Evolutionary conservation across 2,888 invertebrate species (phyloP).

Genomic region (Tupiocoris notatus): DNA sequence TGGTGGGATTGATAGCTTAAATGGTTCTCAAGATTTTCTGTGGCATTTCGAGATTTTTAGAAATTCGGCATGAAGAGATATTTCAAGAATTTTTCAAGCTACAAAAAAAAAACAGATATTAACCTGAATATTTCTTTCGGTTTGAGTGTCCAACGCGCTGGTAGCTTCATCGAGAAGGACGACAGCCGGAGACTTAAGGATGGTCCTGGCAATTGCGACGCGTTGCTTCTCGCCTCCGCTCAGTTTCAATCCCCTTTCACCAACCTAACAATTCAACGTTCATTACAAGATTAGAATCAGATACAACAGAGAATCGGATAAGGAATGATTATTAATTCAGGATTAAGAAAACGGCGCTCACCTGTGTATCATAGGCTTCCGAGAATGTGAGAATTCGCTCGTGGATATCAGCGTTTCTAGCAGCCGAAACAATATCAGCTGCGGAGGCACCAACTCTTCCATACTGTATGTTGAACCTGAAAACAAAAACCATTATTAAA

Average conservation of each 20-base stretch:
- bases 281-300: not conserved
- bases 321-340: not conserved
- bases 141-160: constrained; percentile 91
- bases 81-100: too few relatives aligned
- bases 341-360: not conserved
- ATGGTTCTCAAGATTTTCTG: too few relatives aligned
- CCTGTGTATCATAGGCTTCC: constrained; percentile 77
- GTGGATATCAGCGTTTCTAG: constrained; percentile 91
- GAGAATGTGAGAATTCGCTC: constrained; percentile 88
- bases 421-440: constrained; percentile 83
- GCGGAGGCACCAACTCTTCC: constrained; percentile 76
- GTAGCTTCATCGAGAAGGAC: constrained; percentile 94
- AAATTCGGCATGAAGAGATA: too few relatives aligned
- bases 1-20: too few relatives aligned
- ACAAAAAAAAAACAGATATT: not conserved
- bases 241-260: constrained; percentile 89
- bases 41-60: too few relatives aligned
- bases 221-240: constrained; percentile 98
- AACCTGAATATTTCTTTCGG: constrained; percentile 75
- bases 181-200: constrained; percentile 86
- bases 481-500: too few relatives aligned
- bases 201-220: constrained; percentile 92
- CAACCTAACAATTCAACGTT: constrained; percentile 62
- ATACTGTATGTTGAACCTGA: constrained; percentile 84
- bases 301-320: not conserved